Percentiles rank a stretch among this genome's conserved stretches.
phyloP scores from a whole-genome alignment of 2,113 vertebrate genomes.

The Strigops habroptila region DNA sequence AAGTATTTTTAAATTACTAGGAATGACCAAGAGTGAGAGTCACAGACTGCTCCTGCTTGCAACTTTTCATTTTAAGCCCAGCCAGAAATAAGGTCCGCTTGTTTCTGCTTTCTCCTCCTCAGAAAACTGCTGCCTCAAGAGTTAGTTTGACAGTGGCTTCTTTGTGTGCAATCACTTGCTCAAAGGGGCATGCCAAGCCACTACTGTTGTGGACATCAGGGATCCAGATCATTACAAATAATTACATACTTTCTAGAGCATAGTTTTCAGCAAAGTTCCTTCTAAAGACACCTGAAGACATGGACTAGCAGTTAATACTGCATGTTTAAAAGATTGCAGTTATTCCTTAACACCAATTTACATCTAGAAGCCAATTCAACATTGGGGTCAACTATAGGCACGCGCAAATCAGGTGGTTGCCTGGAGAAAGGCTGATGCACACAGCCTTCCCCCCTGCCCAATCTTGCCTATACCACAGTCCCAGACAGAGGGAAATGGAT shows the following conservation, averaged over 20 bases:
- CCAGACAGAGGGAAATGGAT: background rate
- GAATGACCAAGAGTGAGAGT: background rate
- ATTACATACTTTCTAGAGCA: background rate
- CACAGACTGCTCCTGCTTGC: background rate
- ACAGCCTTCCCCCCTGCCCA: no score
- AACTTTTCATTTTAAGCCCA: background rate
- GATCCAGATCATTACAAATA: background rate
- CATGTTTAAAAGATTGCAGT: background rate
- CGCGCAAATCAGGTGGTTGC: background rate
- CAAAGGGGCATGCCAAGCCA: background rate
- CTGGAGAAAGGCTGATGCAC: background rate
- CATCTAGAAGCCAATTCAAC: background rate
- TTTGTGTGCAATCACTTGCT: background rate
- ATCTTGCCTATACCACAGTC: background rate
- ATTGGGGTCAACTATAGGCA: background rate
- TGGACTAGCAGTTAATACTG: background rate
- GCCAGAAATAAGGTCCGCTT: background rate
- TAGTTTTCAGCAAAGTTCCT: background rate
- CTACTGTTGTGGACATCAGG: rapidly evolving
- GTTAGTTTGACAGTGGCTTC: background rate
- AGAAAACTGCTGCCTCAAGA: background rate
- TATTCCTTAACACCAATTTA: background rate
- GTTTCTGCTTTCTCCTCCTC: background rate
- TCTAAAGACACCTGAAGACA: background rate
- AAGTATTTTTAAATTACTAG: background rate